Evolutionary conservation across 2,113 vertebrate species (phyloP).

Genomic region (Pampusana beccarii): DNA sequence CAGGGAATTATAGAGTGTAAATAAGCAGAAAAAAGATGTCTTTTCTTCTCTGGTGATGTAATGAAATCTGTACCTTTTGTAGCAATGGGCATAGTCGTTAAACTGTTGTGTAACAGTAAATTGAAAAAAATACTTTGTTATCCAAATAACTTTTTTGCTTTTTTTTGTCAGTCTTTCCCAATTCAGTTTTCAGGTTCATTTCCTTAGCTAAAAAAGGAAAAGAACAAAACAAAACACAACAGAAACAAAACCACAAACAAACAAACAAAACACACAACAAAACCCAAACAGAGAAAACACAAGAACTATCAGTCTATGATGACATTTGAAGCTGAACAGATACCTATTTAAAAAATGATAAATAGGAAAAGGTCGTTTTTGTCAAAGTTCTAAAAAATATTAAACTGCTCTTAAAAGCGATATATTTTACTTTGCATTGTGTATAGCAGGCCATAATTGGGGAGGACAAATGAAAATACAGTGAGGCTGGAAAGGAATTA

Average conservation of each 20-base stretch:
- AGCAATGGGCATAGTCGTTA: neutral
- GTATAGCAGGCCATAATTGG: neutral
- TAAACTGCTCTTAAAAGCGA: neutral
- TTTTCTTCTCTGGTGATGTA: neutral
- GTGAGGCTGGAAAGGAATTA: neutral
- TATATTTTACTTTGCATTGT: neutral
- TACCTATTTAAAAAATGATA: neutral
- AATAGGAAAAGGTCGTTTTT: neutral
- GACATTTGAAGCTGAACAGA: neutral
- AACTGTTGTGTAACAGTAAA: neutral
- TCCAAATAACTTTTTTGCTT: neutral
- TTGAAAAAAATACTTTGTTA: neutral
- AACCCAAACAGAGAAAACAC: neutral
- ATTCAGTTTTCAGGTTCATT: neutral
- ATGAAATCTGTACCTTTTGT: neutral
- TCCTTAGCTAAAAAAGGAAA: neutral
- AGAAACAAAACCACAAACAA: too few species aligned
- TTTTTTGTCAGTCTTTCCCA: neutral
- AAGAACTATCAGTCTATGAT: neutral
- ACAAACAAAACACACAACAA: too few species aligned
- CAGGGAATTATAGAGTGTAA: neutral
- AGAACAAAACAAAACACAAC: neutral
- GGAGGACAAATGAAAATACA: neutral
- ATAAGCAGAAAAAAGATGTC: neutral
- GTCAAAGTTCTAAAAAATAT: neutral